Base-by-base conservation (phyloP, 2,797 vertebrate species). In the Muraenolepis orangiensis region DNA sequence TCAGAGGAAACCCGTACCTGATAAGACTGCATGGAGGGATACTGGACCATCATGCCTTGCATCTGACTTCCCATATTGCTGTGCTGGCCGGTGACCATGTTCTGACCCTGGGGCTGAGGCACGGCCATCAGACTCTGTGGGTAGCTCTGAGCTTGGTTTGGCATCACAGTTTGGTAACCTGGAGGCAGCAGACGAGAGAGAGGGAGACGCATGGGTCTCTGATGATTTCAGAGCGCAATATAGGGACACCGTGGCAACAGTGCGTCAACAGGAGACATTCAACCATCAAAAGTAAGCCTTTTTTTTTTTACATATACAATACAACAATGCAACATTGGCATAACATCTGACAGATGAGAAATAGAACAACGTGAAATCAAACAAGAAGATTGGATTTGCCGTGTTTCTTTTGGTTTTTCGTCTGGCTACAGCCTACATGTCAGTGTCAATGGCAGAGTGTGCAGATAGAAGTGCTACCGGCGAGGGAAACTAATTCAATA, bases 11-110 rank as follows among this genome's bases (percentile, higher is more conserved):
- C 20, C 84, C 84, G 28, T 87, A 96, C 95, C 94, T 96, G 95
- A 79, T 96, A 96, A 23, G 95, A 93, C 86, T 93, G 94, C 91
- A 95, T 90, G 87, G 95, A 94, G 87, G 94, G 91, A 85, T 95
- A 96, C 74, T 95, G 95, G 86, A 95, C 94, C 92, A 96, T 94
- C 86, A 96, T 93, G 87, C 95, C 93, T 89, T 94, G 95, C 87
- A 96, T 95, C 79, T 94, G 95, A 91, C 86, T 93, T 87, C 93
- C 93, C 86, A 93, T 87, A 78, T 85, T 94, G 85, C 86, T 95
- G 80, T 93, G 94, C 84, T 95, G 95, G 88, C 93, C 89, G 85
- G 92, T 87, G 80, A 95, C 86, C 78, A 95, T 82, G 78, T 84
- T 93, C 87, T 95, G 95, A 89, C 85, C 94, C 85, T 92, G 94